Evolutionary conservation across 2,113 vertebrate species (phyloP).

Genomic region (Cyanistes caeruleus): DNA sequence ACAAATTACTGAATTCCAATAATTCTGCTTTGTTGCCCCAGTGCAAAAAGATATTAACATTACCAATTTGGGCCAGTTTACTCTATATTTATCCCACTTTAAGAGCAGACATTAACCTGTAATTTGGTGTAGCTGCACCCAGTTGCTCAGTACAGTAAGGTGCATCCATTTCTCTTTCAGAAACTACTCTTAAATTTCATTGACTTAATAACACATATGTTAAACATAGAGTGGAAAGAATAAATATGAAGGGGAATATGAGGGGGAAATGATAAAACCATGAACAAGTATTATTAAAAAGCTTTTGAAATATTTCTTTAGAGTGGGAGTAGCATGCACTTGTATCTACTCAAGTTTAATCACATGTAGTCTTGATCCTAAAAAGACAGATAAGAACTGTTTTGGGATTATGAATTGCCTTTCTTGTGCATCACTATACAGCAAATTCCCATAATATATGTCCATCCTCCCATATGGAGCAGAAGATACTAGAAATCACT

Average conservation of each 20-base stretch:
- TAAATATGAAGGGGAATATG: background rate
- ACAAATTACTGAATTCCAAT: background rate
- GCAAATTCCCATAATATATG: constrained; percentile 20
- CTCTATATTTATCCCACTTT: background rate
- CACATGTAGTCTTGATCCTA: background rate
- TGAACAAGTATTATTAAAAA: background rate
- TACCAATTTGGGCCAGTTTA: background rate
- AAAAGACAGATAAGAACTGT: constrained; percentile 10
- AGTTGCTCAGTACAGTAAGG: background rate
- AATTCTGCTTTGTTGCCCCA: background rate
- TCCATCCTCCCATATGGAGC: background rate
- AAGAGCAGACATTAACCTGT: background rate
- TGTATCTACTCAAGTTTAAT: background rate
- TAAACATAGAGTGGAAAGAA: background rate
- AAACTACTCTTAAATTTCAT: background rate
- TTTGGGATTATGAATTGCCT: constrained; percentile 4
- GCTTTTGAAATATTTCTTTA: background rate
- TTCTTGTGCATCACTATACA: constrained; percentile 11
- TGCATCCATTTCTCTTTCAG: background rate
- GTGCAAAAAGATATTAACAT: background rate
- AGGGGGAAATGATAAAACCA: background rate
- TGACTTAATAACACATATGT: background rate
- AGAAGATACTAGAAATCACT: constrained; percentile 20
- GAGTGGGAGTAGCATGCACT: background rate
- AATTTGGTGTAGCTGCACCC: background rate